A percentile compares a stretch with the other conserved stretches of the same genome.
phyloP scores from a whole-genome alignment of 64 coral and sea anemone species.

The Hydrozoanthus tunicans region DNA sequence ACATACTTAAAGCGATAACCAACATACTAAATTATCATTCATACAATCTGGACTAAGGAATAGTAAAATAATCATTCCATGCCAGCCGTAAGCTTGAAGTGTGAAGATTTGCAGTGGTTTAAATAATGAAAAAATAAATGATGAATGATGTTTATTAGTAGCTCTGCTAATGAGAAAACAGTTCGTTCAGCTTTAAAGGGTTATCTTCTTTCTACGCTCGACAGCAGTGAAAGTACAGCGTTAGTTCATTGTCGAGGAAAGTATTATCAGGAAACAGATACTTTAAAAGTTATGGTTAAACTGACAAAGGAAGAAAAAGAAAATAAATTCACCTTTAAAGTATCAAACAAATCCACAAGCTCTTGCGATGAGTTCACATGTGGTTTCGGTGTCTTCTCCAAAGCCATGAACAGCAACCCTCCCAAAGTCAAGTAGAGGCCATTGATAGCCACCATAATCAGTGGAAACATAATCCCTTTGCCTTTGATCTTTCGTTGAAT shows the following conservation, averaged over 20 bases:
- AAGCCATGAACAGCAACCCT: conserved; percentile 78
- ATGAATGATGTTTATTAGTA: conserved; percentile 9
- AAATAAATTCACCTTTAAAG: conserved; percentile 70
- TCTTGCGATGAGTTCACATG: conserved; percentile 74
- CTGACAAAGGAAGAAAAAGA: background rate
- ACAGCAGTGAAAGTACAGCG: background rate
- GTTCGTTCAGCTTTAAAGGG: background rate
- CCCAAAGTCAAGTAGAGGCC: conserved; percentile 72
- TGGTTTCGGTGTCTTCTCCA: conserved; percentile 66
- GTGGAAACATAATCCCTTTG: conserved; percentile 67
- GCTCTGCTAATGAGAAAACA: background rate
- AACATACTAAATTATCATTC: background rate
- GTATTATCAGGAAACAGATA: background rate
- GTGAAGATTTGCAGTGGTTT: background rate
- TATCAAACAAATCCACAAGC: conserved; percentile 69
- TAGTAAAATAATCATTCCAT: background rate
- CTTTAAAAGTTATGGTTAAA: background rate
- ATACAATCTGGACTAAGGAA: background rate
- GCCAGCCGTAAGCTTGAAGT: background rate
- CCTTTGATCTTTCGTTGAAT: conserved; percentile 67
- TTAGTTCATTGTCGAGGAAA: background rate
- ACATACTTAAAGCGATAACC: background rate
- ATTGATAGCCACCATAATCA: conserved; percentile 76
- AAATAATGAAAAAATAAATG: conserved; percentile 1
- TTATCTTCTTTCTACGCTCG: background rate